Evolutionary conservation across 2,797 vertebrate genomes (phyloP), one percentile per base, ranked within the genome.

Genomic region (Micrastur ruficollis): DNA sequence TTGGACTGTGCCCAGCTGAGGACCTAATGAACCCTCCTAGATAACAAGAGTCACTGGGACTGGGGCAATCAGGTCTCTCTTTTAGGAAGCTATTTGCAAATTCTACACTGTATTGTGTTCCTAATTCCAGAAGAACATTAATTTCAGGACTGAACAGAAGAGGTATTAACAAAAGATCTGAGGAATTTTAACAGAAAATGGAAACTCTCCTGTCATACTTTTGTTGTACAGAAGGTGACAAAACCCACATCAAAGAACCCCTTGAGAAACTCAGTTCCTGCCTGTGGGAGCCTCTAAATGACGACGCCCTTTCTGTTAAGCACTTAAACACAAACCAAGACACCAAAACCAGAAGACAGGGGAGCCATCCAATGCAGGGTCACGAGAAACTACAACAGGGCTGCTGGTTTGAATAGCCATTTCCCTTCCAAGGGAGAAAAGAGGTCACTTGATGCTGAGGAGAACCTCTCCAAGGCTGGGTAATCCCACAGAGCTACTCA

Each of bases 391-490:
- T 8, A 17, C 49, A 11, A 11, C 31, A 8, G 63, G 31, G 82
- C 82, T 42, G 46, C 2, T 8, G 56, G 2, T 11, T 12, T 29
- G 38, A 59, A 32, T 5, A 14, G 2, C 5, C 17, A 1, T 2
- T 26, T 36, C 86, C 56, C 38, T 36, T 11, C n/a, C 11, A 27
- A 53, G 70, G 52, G 36, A 56, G 83, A 38, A 59, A 29, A 71
- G 83, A 71, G 65, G 9, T 9, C 0, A 0, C 31, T 22, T 4
- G 8, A 25, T 2, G 8, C 55, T 1, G 20, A 74, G 71, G n/a
- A 78, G 23, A 78, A 11, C 27, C 18, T 55, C 58, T 15, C 26
- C 0, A 1, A 66, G 47, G 73, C 53, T 32, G 7, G n/a, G 11
- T 22, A 40, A 29, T 4, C 42, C 78, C 44, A 31, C 27, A 9